Evolutionary conservation across 35 echinoderm and acorn worm genomes (phyloP).

Genomic region (Eucidaris tribuloides): DNA sequence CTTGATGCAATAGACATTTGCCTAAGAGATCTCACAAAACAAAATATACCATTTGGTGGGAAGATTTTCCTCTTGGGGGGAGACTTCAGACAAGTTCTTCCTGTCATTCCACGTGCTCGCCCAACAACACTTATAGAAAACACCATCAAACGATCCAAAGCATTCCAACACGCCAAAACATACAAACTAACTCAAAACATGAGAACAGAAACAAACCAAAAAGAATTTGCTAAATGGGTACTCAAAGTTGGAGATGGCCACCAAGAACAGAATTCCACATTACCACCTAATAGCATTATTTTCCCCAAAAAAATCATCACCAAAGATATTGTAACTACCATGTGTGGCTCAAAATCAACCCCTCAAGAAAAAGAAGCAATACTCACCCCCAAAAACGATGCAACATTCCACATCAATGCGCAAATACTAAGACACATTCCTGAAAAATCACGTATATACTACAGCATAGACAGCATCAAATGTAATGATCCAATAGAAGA

Average conservation of each 20-base stretch:
- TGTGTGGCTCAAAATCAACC: neutral
- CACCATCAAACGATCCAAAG: constrained; percentile 1
- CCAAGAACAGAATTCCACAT: neutral
- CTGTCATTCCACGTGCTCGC: constrained; percentile 26
- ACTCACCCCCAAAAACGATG: constrained; percentile 18
- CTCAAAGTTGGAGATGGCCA: constrained; percentile 34
- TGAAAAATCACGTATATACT: neutral
- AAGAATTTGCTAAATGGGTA: constrained; percentile 13
- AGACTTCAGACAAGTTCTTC: constrained; percentile 56
- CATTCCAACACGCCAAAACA: neutral
- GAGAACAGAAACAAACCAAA: neutral
- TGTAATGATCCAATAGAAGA: neutral
- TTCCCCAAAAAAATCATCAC: neutral
- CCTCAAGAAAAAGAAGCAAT: constrained; percentile 2
- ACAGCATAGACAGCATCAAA: constrained; percentile 19
- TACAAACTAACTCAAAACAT: constrained; percentile 25
- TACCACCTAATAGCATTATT: neutral
- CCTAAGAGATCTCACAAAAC: neutral
- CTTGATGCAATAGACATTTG: constrained; percentile 18
- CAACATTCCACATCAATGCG: neutral
- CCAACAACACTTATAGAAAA: constrained; percentile 25
- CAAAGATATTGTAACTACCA: neutral
- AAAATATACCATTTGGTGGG: constrained; percentile 39
- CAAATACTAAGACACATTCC: neutral
- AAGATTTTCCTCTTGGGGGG: neutral